Evolutionary conservation across 2,113 vertebrate species (phyloP).

Genomic region (Eulacestoma nigropectus): DNA sequence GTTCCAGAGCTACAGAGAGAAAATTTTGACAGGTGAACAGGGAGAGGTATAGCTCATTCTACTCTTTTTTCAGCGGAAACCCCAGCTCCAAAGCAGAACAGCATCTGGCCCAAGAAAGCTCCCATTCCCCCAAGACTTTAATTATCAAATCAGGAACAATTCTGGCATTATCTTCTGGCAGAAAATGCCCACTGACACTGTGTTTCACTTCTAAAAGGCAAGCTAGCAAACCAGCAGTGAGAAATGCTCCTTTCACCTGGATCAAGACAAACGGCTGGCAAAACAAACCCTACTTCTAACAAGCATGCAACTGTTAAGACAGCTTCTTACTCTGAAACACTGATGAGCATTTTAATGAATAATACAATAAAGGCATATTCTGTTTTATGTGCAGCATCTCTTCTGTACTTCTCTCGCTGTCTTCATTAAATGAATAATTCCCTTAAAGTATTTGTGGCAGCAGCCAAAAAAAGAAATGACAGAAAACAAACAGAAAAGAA

Average conservation of each 20-base stretch:
- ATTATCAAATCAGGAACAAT: neutral
- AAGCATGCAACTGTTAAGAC: neutral
- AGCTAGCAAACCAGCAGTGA: neutral
- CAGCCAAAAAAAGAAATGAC: neutral
- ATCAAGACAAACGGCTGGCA: neutral
- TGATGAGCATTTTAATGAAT: slow-evolving; percentile 25
- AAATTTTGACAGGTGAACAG: neutral
- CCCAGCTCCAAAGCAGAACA: neutral
- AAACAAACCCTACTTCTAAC: neutral
- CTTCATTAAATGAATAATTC: slow-evolving; percentile 41
- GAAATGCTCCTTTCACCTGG: neutral
- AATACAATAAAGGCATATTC: slow-evolving; percentile 26
- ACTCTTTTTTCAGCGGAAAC: neutral
- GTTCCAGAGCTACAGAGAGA: slow-evolving; percentile 81
- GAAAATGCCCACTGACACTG: neutral
- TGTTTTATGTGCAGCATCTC: neutral
- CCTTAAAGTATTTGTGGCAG: neutral
- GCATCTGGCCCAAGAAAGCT: neutral
- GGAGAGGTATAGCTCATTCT: neutral
- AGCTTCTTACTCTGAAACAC: neutral
- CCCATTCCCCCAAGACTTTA: neutral
- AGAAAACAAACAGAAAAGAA: neutral
- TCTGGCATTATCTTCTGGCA: neutral
- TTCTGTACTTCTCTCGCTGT: neutral
- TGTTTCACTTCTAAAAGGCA: neutral